Conservation (phyloP, 2,888 invertebrate genomes). For the Tipula helvola region DNA sequence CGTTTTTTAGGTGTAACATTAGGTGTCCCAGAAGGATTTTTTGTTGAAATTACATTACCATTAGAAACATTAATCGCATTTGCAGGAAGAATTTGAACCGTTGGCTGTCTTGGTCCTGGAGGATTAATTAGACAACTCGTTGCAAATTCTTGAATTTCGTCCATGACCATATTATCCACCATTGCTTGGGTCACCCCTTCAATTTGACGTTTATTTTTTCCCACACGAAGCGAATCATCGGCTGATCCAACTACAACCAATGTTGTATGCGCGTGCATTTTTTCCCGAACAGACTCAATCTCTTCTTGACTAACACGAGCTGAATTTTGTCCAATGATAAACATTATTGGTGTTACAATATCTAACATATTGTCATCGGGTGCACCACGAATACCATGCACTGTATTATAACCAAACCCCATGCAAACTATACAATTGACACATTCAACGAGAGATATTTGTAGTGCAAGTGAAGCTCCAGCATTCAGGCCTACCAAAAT, state of each 20-base stretch:
- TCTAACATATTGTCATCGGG: slow-evolving; percentile 65
- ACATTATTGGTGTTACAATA: slow-evolving; percentile 58
- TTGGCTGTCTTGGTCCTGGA: slow-evolving; percentile 34
- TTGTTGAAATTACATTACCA: slow-evolving; percentile 12
- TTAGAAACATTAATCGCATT: slow-evolving; percentile 18
- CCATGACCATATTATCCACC: slow-evolving; percentile 64
- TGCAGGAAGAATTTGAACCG: slow-evolving; percentile 21
- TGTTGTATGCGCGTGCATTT: slow-evolving; percentile 63
- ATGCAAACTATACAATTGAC: slow-evolving; percentile 63
- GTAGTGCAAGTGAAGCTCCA: slow-evolving; percentile 62
- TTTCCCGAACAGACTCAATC: slow-evolving; percentile 62
- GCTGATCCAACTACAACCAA: slow-evolving; percentile 68
- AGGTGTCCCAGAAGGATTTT: neutral
- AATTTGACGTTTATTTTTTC: slow-evolving; percentile 52
- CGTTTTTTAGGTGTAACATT: slow-evolving; percentile 14
- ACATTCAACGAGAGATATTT: slow-evolving; percentile 57
- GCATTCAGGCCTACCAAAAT: slow-evolving; percentile 66
- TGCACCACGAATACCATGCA: slow-evolving; percentile 59
- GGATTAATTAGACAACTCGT: slow-evolving; percentile 47
- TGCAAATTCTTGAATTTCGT: slow-evolving; percentile 53
- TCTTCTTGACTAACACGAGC: slow-evolving; percentile 54
- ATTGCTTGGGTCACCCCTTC: slow-evolving; percentile 68
- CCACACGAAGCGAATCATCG: slow-evolving; percentile 59
- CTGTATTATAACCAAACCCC: slow-evolving; percentile 63
- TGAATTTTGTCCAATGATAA: slow-evolving; percentile 66